phyloP scores from a whole-genome alignment of 2,797 vertebrate species.

The Cynopterus sphinx region DNA sequence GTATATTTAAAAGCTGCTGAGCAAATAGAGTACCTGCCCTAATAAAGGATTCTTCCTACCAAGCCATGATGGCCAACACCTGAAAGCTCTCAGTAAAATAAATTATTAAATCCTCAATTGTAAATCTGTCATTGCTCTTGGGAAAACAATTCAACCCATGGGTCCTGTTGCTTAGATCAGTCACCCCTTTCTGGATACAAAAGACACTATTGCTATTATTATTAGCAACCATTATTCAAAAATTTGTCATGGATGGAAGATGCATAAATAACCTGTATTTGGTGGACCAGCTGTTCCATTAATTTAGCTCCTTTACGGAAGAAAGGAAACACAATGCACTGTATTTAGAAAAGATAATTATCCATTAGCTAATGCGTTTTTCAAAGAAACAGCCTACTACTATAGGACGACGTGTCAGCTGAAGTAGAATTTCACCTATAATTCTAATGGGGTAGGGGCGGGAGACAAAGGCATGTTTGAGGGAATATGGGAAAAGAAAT shows the following conservation, averaged over 20 bases:
- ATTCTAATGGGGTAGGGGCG: background rate
- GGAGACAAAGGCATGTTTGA: slow-evolving; percentile 58
- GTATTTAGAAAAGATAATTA: background rate
- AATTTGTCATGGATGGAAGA: background rate
- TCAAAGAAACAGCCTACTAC: slow-evolving; percentile 23
- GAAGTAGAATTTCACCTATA: slow-evolving; percentile 41
- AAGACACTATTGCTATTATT: background rate
- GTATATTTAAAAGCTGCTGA: background rate
- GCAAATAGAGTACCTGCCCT: background rate
- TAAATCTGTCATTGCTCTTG: background rate
- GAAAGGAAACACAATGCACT: background rate
- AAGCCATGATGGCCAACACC: background rate
- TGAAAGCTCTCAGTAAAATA: background rate
- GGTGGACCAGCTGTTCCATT: background rate
- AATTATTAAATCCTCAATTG: background rate
- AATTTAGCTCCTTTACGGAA: background rate
- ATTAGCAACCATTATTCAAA: background rate
- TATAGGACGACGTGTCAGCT: background rate
- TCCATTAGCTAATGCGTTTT: slow-evolving; percentile 65
- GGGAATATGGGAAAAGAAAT: slow-evolving; percentile 54
- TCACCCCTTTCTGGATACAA: background rate
- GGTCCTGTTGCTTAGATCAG: background rate
- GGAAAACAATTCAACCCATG: background rate
- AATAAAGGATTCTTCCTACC: background rate
- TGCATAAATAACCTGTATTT: background rate